A percentile compares a stretch with the other conserved stretches of the same genome.
Evolutionary conservation across 1,140 invertebrate species (phyloP).

Genomic region (Anthonomus grandis): DNA sequence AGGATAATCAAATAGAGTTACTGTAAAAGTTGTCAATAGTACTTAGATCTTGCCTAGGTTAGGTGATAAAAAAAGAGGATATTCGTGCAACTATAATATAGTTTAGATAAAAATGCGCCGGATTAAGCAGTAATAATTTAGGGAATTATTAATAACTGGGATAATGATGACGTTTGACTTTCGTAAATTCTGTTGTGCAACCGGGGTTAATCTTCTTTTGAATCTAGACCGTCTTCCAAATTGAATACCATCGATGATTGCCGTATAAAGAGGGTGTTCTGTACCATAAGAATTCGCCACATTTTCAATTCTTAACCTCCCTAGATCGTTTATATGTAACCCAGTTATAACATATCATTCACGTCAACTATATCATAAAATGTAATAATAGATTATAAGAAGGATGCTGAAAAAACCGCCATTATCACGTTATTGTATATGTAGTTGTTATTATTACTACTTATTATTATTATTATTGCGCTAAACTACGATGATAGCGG

Average conservation of each 20-base stretch:
- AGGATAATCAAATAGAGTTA: slow-evolving; percentile 15
- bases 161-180: not conserved
- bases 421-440: slow-evolving; percentile 1
- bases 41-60: not conserved
- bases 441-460: no score
- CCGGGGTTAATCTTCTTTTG: not conserved
- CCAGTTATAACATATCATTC: slow-evolving; percentile 23
- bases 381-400: slow-evolving; percentile 11
- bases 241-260: not conserved
- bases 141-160: not conserved
- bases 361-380: slow-evolving; percentile 17
- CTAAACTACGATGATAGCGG: slow-evolving; percentile 4
- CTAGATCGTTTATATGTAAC: slow-evolving; percentile 2
- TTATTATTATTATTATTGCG: not conserved
- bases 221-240: not conserved
- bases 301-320: not conserved
- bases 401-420: not conserved
- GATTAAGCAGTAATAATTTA: not conserved
- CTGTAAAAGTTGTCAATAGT: slow-evolving; percentile 2
- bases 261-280: not conserved
- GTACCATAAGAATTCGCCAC: not conserved
- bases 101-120: not conserved
- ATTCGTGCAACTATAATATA: not conserved
- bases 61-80: not conserved
- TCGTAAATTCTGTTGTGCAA: not conserved